These are phyloP conservation scores for Dipus sagitta DNA, from an alignment of 2,797 vertebrate species.

Conservation along the genomic window DNA sequence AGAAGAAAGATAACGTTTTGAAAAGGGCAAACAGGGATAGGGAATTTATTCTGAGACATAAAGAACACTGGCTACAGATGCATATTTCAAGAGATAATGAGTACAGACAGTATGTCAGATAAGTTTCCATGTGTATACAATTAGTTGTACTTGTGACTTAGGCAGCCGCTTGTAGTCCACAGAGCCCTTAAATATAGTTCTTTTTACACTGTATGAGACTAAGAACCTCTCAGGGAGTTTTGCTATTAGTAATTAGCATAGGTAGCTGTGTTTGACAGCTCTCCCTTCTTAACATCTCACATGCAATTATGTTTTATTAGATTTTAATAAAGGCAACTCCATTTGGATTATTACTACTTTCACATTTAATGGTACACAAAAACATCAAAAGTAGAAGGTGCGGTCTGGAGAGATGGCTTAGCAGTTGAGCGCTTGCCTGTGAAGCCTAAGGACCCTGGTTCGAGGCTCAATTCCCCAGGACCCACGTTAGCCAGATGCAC, in stretches of 20 bases:
- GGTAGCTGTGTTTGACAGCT: background rate
- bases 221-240: background rate
- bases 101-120: background rate
- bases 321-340: background rate
- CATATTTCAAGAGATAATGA: background rate
- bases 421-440: too few species aligned
- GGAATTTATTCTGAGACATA: background rate
- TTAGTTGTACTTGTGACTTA: background rate
- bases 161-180: background rate
- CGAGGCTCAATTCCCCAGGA: too few species aligned
- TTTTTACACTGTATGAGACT: background rate
- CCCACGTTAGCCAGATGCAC: too few species aligned
- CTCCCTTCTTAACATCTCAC: background rate
- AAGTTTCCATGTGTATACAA: background rate
- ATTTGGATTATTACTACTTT: background rate
- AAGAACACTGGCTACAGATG: background rate
- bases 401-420: too few species aligned
- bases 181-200: background rate
- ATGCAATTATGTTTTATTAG: background rate
- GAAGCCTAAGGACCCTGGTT: too few species aligned
- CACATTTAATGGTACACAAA: background rate
- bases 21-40: background rate
- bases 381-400: too few species aligned
- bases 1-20: background rate
- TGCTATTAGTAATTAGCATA: background rate